Evolutionary conservation across 2,797 vertebrate genomes (phyloP).

Genomic region (Sebastes hopkinsi): DNA sequence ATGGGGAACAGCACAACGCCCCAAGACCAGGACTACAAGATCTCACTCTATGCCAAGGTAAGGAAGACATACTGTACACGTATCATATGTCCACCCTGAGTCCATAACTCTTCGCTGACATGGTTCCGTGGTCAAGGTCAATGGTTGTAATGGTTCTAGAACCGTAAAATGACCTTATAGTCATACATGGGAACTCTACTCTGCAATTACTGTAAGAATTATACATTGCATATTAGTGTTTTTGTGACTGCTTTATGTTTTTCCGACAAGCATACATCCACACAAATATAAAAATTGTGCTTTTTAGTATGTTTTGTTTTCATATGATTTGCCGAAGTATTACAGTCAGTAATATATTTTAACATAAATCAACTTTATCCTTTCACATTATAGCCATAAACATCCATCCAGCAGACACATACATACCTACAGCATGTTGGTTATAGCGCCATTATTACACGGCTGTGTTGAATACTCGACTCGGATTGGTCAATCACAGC

Average conservation of each 20-base stretch:
- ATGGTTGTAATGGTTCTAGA: neutral
- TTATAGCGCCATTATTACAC: neutral
- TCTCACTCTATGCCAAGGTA: conserved; percentile 84
- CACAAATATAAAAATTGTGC: no score
- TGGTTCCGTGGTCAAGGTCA: neutral
- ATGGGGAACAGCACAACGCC: conserved; percentile 23
- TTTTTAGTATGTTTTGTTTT: no score
- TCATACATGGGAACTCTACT: no score
- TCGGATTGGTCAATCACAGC: no score
- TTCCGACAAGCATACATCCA: no score
- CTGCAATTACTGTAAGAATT: no score
- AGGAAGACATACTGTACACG: neutral
- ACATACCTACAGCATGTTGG: neutral
- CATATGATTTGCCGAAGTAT: no score
- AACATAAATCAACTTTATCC: neutral
- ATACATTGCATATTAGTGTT: no score
- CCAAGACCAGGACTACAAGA: conserved; percentile 62
- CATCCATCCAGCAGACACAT: neutral
- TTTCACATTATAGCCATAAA: neutral
- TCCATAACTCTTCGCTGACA: neutral
- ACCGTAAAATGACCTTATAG: neutral
- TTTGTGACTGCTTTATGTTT: no score
- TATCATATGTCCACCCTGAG: neutral
- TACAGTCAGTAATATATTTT: no score
- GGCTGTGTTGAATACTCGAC: no score